phyloP scores from a whole-genome alignment of 2,113 vertebrate genomes.

The Dasypus novemcinctus region DNA sequence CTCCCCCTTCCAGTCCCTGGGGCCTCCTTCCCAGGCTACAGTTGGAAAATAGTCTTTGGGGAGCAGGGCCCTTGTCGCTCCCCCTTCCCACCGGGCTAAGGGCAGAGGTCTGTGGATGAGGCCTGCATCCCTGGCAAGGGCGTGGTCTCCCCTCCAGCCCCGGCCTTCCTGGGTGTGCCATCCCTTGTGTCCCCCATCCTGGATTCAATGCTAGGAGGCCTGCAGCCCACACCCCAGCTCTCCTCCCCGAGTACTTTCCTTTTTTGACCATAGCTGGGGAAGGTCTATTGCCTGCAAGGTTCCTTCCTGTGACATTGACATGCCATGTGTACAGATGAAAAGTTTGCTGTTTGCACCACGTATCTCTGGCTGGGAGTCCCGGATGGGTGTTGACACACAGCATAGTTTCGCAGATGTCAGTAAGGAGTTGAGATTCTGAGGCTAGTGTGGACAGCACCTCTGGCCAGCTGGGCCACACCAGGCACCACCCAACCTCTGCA shows the following conservation, averaged over 20 bases:
- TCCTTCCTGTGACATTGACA: neutral
- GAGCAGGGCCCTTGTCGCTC: neutral
- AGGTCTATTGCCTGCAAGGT: neutral
- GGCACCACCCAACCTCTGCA: slow-evolving; percentile 58
- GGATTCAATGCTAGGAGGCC: slow-evolving; percentile 10
- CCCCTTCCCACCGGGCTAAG: neutral
- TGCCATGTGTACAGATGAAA: slow-evolving; percentile 61
- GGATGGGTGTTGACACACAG: slow-evolving; percentile 75
- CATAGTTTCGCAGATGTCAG: slow-evolving; percentile 77
- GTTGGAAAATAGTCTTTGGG: neutral
- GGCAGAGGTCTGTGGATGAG: neutral
- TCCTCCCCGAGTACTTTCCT: neutral
- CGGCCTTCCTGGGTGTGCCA: neutral
- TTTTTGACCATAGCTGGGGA: neutral
- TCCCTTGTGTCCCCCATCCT: neutral
- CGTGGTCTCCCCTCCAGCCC: neutral
- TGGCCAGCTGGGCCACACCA: slow-evolving; percentile 64
- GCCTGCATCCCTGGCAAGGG: neutral
- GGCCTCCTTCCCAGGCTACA: neutral
- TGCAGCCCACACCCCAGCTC: slow-evolving; percentile 12
- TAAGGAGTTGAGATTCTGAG: slow-evolving; percentile 60
- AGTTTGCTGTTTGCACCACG: slow-evolving; percentile 63
- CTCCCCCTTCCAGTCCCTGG: neutral
- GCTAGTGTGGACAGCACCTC: slow-evolving; percentile 62
- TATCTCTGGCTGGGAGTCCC: slow-evolving; percentile 66